phyloP scores from a whole-genome alignment of 2,888 invertebrate genomes.

The Ecliptopera silaceata region DNA sequence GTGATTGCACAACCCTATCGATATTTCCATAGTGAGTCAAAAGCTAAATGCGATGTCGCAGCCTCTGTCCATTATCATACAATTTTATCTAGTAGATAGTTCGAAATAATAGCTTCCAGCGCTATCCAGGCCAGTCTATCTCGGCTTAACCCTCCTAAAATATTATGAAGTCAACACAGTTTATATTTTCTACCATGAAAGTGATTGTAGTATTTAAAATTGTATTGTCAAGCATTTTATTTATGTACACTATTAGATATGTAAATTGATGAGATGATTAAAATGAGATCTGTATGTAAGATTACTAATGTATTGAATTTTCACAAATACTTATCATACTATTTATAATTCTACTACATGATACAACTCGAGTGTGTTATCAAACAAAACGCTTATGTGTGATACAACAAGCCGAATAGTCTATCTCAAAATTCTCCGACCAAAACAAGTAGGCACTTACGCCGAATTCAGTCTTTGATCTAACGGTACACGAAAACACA shows the following conservation, averaged over 20 bases:
- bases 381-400: constrained; percentile 15
- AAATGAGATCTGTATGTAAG: constrained; percentile 44
- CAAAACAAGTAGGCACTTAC: constrained; percentile 67
- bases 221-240: constrained; percentile 82
- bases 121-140: background rate
- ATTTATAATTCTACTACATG: constrained; percentile 34
- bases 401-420: constrained; percentile 17
- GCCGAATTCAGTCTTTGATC: constrained; percentile 79
- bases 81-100: constrained; percentile 14
- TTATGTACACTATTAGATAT: constrained; percentile 78
- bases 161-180: constrained; percentile 16
- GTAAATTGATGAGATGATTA: constrained; percentile 71
- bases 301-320: constrained; percentile 21
- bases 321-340: constrained; percentile 29
- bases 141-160: constrained; percentile 12
- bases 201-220: constrained; percentile 57
- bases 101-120: constrained; percentile 6
- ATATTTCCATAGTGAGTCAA: constrained; percentile 2
- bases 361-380: constrained; percentile 28
- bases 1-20: background rate
- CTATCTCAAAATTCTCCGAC: constrained; percentile 42
- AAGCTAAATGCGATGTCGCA: constrained; percentile 5
- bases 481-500: constrained; percentile 58
- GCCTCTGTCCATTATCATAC: constrained; percentile 26
- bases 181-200: constrained; percentile 21